Percentiles rank a stretch among this genome's conserved stretches.
Conservation (phyloP, 1,140 invertebrate species). For the Phenacoccus solenopsis region DNA sequence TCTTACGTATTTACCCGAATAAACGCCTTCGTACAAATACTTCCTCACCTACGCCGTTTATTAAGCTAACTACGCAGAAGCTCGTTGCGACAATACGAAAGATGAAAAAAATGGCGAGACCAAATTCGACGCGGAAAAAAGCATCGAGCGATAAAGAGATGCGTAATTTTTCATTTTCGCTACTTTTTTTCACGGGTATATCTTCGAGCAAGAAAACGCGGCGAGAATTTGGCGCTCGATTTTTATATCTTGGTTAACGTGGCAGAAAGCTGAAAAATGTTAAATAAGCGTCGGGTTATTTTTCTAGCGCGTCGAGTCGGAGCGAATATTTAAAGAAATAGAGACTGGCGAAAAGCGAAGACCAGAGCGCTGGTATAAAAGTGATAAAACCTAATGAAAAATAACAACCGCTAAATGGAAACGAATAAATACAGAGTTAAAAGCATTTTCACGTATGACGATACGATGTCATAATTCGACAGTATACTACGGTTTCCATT, state of each 20-base stretch:
- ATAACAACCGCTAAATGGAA: neutral
- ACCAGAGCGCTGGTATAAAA: neutral
- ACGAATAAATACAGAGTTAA: constrained; percentile 2
- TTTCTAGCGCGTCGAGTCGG: too few species aligned
- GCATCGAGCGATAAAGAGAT: neutral
- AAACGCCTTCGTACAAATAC: neutral
- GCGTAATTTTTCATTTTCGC: constrained; percentile 2
- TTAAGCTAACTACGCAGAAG: neutral
- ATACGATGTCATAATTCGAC: neutral
- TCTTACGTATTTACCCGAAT: neutral
- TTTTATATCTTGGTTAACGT: neutral
- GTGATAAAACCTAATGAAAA: neutral
- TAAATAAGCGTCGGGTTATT: neutral
- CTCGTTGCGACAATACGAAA: neutral
- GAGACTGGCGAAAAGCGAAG: neutral
- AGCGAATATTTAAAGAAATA: neutral
- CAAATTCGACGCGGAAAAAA: neutral
- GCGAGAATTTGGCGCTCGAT: neutral
- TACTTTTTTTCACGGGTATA: neutral
- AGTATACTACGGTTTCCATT: neutral
- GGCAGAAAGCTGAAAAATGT: neutral
- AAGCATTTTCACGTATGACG: constrained; percentile 1
- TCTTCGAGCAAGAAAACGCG: too few species aligned
- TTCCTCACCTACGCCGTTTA: too few species aligned
- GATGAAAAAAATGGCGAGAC: neutral